These are phyloP conservation scores for Nerophis ophidion DNA, from an alignment of 2,113 vertebrate species.

Conservation along the genomic window DNA sequence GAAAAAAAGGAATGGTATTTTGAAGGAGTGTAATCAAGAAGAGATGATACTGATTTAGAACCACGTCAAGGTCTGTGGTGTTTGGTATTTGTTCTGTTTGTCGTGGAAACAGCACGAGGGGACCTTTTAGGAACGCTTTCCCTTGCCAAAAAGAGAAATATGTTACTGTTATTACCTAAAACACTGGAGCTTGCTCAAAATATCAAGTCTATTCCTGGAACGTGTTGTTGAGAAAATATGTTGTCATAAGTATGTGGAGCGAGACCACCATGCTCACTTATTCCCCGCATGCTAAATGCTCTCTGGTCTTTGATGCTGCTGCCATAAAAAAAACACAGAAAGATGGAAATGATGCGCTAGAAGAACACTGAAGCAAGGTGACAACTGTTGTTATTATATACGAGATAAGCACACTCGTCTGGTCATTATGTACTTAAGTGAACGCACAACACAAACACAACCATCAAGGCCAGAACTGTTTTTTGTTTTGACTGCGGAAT, in stretches of 20 bases:
- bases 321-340: slow-evolving; percentile 38
- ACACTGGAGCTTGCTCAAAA: slow-evolving; percentile 39
- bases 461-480: not conserved
- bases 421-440: not conserved
- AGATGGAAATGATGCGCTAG: slow-evolving; percentile 20
- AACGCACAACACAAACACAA: not conserved
- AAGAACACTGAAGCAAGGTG: slow-evolving; percentile 12
- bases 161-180: slow-evolving; percentile 29
- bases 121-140: slow-evolving; percentile 7
- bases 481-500: not conserved
- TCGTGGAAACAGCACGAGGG: slow-evolving; percentile 14
- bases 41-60: too few relatives aligned
- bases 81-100: slow-evolving; percentile 6
- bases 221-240: slow-evolving; percentile 29
- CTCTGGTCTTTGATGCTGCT: slow-evolving; percentile 35
- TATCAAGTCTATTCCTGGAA: slow-evolving; percentile 25
- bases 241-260: slow-evolving; percentile 1
- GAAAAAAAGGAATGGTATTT: not conserved
- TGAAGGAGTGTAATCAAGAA: too few relatives aligned
- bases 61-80: not conserved
- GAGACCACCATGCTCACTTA: slow-evolving; percentile 2
- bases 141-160: not conserved
- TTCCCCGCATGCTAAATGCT: slow-evolving; percentile 3
- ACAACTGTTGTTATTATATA: not conserved
- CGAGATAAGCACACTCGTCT: slow-evolving; percentile 2